Percentiles rank a stretch among this genome's conserved stretches.
phyloP scores from a whole-genome alignment of 53 echinoderm and acorn worm genomes.

The Antedon mediterranea region DNA sequence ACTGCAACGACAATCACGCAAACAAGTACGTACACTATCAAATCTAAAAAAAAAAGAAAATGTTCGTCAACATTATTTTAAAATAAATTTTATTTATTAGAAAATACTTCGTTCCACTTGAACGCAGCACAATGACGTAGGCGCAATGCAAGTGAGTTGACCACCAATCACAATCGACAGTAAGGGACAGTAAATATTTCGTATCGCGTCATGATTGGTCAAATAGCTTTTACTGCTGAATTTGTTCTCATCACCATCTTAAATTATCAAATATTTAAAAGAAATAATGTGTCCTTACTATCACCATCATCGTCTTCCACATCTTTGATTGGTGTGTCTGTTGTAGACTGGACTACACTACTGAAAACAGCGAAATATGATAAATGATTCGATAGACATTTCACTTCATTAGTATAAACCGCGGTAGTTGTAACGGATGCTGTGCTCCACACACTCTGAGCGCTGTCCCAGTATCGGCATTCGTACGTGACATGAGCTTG shows the following conservation, averaged over 20 bases:
- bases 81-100: too few relatives aligned
- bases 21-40: slow-evolving; percentile 15
- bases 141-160: too few relatives aligned
- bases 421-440: slow-evolving; percentile 16
- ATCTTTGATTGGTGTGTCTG: slow-evolving; percentile 1
- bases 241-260: too few relatives aligned
- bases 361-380: slow-evolving; percentile 56
- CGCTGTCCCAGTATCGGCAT: slow-evolving; percentile 57
- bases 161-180: too few relatives aligned
- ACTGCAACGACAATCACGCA: slow-evolving; percentile 8
- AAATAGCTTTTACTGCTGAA: too few relatives aligned
- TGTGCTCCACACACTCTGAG: slow-evolving; percentile 29
- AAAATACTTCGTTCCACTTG: too few relatives aligned
- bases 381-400: slow-evolving; percentile 50
- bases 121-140: too few relatives aligned
- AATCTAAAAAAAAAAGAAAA: slow-evolving; percentile 1
- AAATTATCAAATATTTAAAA: too few relatives aligned
- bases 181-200: too few relatives aligned
- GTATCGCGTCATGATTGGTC: too few relatives aligned
- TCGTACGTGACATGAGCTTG: slow-evolving; percentile 21
- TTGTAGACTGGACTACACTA: not conserved
- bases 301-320: not conserved
- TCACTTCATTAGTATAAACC: slow-evolving; percentile 9
- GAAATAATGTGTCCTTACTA: too few relatives aligned
- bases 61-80: too few relatives aligned